These are phyloP conservation scores for Drosophila paranaensis DNA, from an alignment of 2,888 invertebrate genomes.

Conservation along the genomic window DNA sequence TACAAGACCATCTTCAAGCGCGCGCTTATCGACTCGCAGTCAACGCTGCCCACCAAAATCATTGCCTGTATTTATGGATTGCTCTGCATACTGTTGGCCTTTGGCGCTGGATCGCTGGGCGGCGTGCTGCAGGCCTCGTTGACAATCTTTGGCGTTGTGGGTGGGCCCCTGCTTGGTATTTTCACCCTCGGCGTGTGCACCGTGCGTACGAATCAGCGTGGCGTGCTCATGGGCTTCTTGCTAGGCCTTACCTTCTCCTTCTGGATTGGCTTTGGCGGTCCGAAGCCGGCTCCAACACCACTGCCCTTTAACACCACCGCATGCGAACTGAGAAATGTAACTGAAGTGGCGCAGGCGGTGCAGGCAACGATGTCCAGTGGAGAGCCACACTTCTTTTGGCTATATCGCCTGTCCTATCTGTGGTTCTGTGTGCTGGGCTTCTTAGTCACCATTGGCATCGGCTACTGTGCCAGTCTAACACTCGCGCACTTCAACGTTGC, in stretches of 20 bases:
- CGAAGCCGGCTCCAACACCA: conserved; percentile 87
- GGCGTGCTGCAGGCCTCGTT: conserved; percentile 93
- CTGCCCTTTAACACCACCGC: conserved; percentile 87
- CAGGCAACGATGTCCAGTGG: conserved; percentile 6
- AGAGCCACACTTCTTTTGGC: conserved; percentile 84
- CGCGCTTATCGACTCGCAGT: conserved; percentile 84
- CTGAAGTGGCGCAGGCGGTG: conserved; percentile 34
- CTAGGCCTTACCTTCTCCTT: conserved; percentile 89
- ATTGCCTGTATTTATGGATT: conserved; percentile 91
- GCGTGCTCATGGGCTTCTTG: conserved; percentile 89
- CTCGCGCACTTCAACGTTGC: conserved; percentile 81
- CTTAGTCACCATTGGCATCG: conserved; percentile 85
- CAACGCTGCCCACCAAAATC: conserved; percentile 88
- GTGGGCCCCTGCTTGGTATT: conserved; percentile 93
- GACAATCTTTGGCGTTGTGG: conserved; percentile 94
- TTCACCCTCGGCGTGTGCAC: conserved; percentile 94
- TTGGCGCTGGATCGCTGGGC: conserved; percentile 92
- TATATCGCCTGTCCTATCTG: conserved; percentile 90
- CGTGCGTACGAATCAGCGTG: conserved; percentile 90
- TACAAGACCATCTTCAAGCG: conserved; percentile 84
- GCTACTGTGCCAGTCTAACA: conserved; percentile 86
- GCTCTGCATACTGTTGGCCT: conserved; percentile 92
- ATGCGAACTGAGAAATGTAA: conserved; percentile 83
- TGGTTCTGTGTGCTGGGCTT: conserved; percentile 88
- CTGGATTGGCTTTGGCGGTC: conserved; percentile 94